Evolutionary conservation across 2,797 vertebrate genomes (phyloP), one percentile per base, ranked within the genome.

Genomic region (Thalassophryne amazonica): DNA sequence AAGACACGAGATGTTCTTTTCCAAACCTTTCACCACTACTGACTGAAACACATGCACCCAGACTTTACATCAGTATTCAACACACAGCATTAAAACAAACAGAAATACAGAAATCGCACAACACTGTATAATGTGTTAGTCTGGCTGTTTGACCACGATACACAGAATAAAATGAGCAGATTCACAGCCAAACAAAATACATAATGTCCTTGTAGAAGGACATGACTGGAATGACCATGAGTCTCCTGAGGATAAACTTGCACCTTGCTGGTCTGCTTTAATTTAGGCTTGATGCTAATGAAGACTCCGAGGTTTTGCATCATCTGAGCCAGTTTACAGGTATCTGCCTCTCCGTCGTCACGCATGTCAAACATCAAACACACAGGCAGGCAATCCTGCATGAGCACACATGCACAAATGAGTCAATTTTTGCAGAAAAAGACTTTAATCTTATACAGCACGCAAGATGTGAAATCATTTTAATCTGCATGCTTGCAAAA

Each of bases 361-460:
- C 87, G 87, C 83, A 92, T 86, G 81, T 93, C 91, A 64, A 93
- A 93, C 91, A 92, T 92, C 80, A 92, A 78, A 69, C 91, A 92
- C 58, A 91, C 85, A 1, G 91, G 91, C 56, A 93, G 73, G 49
- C 90, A 92, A 73, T 93, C 91, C 91, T 86, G 6, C 7, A 18
- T n/a, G 75, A 4, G 28, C 16, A 18, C 19, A 8, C 46, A 23
- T 19, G 58, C 22, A n/a, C n/a, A 71, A 7, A 60, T 12, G 35
- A 40, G 11, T 23, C 5, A 21, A 7, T 40, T n/a, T n/a, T n/a
- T n/a, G n/a, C n/a, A n/a, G n/a, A n/a, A n/a, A n/a, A n/a, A n/a
- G n/a, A n/a, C n/a, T n/a, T n/a, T n/a, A 20, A 29, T 40, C 7
- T 14, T 7, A 33, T 17, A 15, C 17, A 52, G 16, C 7, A 65